Percentiles rank a stretch among this genome's conserved stretches.
Evolutionary conservation across 2,888 invertebrate species (phyloP).

Genomic region (Mylabris sibirica): DNA sequence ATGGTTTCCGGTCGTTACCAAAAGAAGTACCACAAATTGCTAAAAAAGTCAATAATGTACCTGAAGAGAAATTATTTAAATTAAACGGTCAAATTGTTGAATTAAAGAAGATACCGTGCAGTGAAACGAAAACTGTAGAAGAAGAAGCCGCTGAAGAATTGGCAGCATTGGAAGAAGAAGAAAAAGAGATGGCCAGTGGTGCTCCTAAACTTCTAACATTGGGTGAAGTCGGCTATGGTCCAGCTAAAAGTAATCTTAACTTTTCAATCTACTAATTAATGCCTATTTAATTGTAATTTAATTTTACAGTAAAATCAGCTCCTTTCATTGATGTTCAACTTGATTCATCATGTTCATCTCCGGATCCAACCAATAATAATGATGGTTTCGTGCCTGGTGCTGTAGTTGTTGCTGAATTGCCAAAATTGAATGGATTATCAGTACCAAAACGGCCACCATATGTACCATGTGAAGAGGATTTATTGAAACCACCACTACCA

Average conservation of each 20-base stretch:
- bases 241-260: conserved; percentile 55
- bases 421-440: conserved; percentile 31
- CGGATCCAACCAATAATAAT: conserved; percentile 26
- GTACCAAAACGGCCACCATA: background rate
- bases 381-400: conserved; percentile 49
- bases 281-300: conserved; percentile 23
- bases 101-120: conserved; percentile 51
- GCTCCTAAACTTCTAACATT: conserved; percentile 41
- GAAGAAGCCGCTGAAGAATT: conserved; percentile 54
- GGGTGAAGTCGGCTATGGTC: conserved; percentile 61
- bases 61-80: conserved; percentile 64
- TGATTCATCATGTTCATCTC: conserved; percentile 17
- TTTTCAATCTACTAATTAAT: too few relatives aligned
- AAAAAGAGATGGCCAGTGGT: conserved; percentile 36
- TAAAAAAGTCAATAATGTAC: conserved; percentile 52
- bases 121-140: conserved; percentile 41
- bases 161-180: conserved; percentile 42
- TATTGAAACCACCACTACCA: conserved; percentile 17
- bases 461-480: conserved; percentile 24
- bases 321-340: conserved; percentile 41
- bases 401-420: conserved; percentile 45
- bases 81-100: conserved; percentile 65
- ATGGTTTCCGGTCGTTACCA: conserved; percentile 64
- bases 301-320: conserved; percentile 33
- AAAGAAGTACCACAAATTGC: conserved; percentile 49